phyloP scores from a whole-genome alignment of 1,140 invertebrate species.

The Conopomorpha cramerella region DNA sequence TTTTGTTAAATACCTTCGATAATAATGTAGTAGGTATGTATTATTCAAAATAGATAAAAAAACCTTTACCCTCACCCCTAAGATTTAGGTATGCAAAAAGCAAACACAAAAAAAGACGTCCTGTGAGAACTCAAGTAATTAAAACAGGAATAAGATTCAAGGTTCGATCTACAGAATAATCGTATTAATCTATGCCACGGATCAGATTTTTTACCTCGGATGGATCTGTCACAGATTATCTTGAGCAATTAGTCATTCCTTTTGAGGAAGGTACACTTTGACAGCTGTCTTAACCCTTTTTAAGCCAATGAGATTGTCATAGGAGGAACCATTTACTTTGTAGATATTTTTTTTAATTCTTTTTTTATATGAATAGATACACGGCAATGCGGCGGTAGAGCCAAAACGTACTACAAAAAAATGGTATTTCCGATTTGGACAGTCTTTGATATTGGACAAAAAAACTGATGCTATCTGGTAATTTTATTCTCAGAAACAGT shows the following conservation, averaged over 20 bases:
- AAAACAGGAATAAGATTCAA: slow-evolving; percentile 43
- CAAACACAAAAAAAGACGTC: slow-evolving; percentile 19
- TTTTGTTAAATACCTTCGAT: too few species aligned
- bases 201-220: slow-evolving; percentile 54
- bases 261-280: slow-evolving; percentile 44
- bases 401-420: too few species aligned
- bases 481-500: too few species aligned
- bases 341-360: slow-evolving; percentile 25
- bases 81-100: slow-evolving; percentile 5
- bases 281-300: slow-evolving; percentile 54
- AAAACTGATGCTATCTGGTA: too few species aligned
- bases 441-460: too few species aligned
- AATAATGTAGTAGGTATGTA: too few species aligned
- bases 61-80: slow-evolving; percentile 3
- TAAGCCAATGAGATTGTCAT: slow-evolving; percentile 52
- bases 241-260: slow-evolving; percentile 41
- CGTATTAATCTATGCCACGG: slow-evolving; percentile 51
- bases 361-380: too few species aligned
- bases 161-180: slow-evolving; percentile 46
- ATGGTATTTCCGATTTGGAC: too few species aligned
- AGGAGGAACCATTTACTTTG: slow-evolving; percentile 36
- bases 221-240: slow-evolving; percentile 57
- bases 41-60: too few species aligned
- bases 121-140: slow-evolving; percentile 56
- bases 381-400: too few species aligned